Percentiles rank a stretch among this genome's conserved stretches.
These are phyloP conservation scores for Rhinolophus ferrumequinum DNA, from an alignment of 2,113 vertebrate genomes.

Conservation along the genomic window DNA sequence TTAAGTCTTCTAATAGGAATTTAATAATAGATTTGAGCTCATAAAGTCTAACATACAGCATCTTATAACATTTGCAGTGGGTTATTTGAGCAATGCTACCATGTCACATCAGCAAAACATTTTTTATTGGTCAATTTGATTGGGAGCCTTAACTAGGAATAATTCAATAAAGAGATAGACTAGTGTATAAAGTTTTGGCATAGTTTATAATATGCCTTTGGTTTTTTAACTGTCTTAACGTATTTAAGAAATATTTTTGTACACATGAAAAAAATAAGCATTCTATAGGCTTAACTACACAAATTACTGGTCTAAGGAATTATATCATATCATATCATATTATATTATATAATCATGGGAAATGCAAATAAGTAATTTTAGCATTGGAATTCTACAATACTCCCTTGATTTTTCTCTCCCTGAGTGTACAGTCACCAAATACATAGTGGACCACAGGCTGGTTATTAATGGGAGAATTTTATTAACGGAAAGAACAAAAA, in stretches of 20 bases:
- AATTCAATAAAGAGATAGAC: neutral
- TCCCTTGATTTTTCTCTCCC: neutral
- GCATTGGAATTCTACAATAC: neutral
- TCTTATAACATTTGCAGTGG: neutral
- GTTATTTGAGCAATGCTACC: neutral
- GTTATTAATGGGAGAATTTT: neutral
- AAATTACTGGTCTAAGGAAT: neutral
- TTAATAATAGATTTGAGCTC: neutral
- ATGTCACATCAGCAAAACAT: neutral
- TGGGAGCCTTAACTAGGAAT: neutral
- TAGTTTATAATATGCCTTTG: neutral
- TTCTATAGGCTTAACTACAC: neutral
- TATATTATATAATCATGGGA: neutral
- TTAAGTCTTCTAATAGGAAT: neutral
- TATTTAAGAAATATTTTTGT: neutral
- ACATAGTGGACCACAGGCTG: accelerated
- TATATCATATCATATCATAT: neutral
- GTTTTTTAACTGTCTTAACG: neutral
- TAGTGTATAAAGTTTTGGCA: neutral
- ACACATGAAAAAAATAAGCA: neutral
- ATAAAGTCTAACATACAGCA: neutral
- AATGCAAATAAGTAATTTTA: neutral
- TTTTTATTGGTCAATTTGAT: neutral
- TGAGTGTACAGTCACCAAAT: neutral
- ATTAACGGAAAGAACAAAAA: neutral